Base-by-base conservation (phyloP, 2,113 vertebrate genomes). In the Ophiodon elongatus region DNA sequence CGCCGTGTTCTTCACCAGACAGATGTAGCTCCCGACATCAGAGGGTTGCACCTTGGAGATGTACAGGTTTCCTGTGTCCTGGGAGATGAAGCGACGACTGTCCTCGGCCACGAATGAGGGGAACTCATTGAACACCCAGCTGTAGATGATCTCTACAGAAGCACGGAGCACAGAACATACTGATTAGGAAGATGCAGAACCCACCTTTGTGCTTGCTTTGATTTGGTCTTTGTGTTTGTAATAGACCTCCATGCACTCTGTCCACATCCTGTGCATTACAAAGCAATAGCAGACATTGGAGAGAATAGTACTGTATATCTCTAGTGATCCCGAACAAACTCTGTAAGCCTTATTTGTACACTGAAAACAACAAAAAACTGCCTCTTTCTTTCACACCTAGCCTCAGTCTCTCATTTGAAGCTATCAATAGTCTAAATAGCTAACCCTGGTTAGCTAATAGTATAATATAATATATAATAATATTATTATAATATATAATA, bases 81-180 rank as follows among this genome's bases (percentile, higher is more conserved):
- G 98, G 83, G 98, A 99, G 93, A 99, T 97, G 95, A 99, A 99
- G 33, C 98, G 96, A 23, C 98, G 96, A 75, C 97, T 99, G 85
- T 99, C 98, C 94, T 99, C 98, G 13, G 94, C 97, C 92, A 99
- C 98, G 81, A 98, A 99, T 17, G 97, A 99, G 31, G 98, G 98
- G 92, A 98, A 99, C 91, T 98, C 97, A 62, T 99, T 99, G 91
- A 99, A 98, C 27, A 99, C 97, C 98, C 98, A 99, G 81, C 97
- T 99, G 91, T 99, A 99, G 94, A 97, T 95, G 87, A 99, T 98
- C 91, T 99, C 98, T 99, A 92, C 33, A 91, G 94, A 84, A 9
- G 50, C 83, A 6, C 85, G 27, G 63, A 79, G 65, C 25, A 29
- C 13, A 54, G 75, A 85, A 27, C 54, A 70, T 2, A 76, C 4